Percentiles rank a stretch among this genome's conserved stretches.
These are phyloP conservation scores for Heliconius eleuchia DNA, from an alignment of 1,140 invertebrate genomes.

Conservation along the genomic window DNA sequence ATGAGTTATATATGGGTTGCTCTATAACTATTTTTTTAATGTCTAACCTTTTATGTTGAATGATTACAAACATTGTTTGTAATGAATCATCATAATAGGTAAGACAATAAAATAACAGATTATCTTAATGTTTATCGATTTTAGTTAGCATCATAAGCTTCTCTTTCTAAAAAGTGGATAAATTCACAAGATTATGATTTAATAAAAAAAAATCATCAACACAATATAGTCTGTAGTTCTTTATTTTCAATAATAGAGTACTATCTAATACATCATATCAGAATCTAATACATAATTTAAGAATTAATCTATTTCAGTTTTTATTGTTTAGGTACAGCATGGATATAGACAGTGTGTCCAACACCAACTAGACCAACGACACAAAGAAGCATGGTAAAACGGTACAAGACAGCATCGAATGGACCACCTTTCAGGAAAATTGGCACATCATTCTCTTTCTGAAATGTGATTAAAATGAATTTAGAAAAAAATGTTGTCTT, in stretches of 20 bases:
- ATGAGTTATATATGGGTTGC: no score
- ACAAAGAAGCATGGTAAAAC: slow-evolving; percentile 63
- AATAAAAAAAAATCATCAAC: not conserved
- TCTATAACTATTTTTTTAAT: no score
- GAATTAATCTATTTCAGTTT: slow-evolving; percentile 41
- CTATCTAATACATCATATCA: slow-evolving; percentile 17
- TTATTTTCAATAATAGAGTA: slow-evolving; percentile 27
- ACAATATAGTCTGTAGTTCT: slow-evolving; percentile 21
- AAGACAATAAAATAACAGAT: no score
- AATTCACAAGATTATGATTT: no score
- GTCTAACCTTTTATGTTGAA: no score
- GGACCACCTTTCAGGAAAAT: slow-evolving; percentile 77
- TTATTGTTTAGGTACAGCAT: slow-evolving; percentile 68
- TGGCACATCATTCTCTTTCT: slow-evolving; percentile 73
- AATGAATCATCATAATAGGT: no score
- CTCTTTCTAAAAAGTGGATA: no score
- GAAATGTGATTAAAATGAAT: slow-evolving; percentile 40
- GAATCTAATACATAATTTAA: slow-evolving; percentile 58
- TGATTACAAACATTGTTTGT: no score
- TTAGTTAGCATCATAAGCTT: not conserved
- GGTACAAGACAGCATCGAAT: slow-evolving; percentile 74
- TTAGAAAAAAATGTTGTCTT: no score
- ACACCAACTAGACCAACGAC: slow-evolving; percentile 57
- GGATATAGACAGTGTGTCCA: slow-evolving; percentile 59
- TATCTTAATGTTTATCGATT: not conserved